Conservation (phyloP, 2,113 vertebrate species). For the Cyanocitta stelleri region DNA sequence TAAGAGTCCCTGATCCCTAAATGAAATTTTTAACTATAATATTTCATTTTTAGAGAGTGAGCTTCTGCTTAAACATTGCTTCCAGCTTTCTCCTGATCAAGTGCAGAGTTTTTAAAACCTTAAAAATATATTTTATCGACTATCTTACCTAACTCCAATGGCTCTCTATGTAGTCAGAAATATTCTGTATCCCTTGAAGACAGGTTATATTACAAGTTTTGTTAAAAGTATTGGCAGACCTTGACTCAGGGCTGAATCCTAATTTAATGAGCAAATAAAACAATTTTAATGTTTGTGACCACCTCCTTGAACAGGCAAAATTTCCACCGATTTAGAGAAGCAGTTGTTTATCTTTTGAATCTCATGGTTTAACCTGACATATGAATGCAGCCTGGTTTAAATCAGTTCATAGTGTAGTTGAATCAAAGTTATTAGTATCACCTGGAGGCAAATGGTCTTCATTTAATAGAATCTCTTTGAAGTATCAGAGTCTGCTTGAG, state of each 20-base stretch:
- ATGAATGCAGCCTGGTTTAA: background rate
- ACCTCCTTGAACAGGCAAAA: background rate
- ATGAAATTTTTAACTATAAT: background rate
- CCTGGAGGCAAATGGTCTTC: background rate
- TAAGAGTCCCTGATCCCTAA: background rate
- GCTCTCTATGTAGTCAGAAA: background rate
- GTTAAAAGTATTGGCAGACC: background rate
- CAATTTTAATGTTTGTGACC: background rate
- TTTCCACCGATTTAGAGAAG: background rate
- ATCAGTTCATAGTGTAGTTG: background rate
- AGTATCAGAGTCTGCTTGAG: background rate
- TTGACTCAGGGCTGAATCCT: background rate
- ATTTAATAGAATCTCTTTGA: background rate
- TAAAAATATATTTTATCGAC: background rate
- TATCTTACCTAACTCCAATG: background rate
- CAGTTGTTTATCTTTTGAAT: background rate
- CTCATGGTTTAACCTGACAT: background rate
- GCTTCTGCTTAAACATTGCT: background rate
- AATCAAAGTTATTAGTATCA: slow-evolving; percentile 13
- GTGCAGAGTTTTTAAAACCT: background rate
- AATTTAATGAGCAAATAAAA: background rate
- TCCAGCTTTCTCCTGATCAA: background rate
- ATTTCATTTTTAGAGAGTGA: background rate
- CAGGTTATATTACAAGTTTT: background rate
- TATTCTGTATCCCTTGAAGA: background rate